A percentile compares a stretch with the other conserved stretches of the same genome.
phyloP scores from a whole-genome alignment of 2,797 vertebrate genomes.

The Sciurus vulgaris region DNA sequence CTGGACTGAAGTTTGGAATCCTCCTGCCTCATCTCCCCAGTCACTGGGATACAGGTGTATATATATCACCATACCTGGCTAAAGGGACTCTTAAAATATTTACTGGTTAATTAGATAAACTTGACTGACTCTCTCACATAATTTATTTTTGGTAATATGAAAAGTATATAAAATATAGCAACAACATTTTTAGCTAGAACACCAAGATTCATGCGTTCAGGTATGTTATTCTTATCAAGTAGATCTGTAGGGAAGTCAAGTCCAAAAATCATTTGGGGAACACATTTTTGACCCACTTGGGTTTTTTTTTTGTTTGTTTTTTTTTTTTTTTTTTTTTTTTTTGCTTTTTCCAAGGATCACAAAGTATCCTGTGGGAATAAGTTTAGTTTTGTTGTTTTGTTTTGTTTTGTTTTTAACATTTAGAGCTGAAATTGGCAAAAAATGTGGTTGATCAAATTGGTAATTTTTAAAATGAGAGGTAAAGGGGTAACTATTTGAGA shows the following conservation, averaged over 20 bases:
- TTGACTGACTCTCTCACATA: slow-evolving; percentile 5
- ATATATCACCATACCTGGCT: not conserved
- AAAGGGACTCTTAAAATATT: slow-evolving; percentile 41
- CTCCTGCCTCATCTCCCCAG: too few relatives aligned
- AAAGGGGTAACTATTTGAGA: slow-evolving; percentile 20
- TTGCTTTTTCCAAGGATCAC: not conserved
- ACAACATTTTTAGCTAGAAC: slow-evolving; percentile 26
- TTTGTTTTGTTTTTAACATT: not conserved
- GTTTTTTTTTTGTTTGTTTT: not conserved
- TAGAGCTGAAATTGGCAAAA: slow-evolving; percentile 34
- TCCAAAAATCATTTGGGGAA: slow-evolving; percentile 9
- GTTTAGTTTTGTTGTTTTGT: not conserved
- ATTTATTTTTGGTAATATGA: slow-evolving; percentile 9
- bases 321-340: slow-evolving; percentile 21
- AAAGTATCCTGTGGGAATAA: slow-evolving; percentile 43
- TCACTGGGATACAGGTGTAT: too few relatives aligned
- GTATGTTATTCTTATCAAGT: slow-evolving; percentile 14
- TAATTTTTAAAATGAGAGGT: slow-evolving; percentile 52
- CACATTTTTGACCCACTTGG: not conserved
- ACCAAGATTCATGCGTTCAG: not conserved
- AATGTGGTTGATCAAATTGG: slow-evolving; percentile 26
- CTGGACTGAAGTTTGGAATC: too few relatives aligned
- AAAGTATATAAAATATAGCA: slow-evolving; percentile 34
- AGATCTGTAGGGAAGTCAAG: not conserved
- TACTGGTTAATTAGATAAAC: slow-evolving; percentile 41